phyloP scores from a whole-genome alignment of 1,140 invertebrate species.

The Heliconius melpomene region DNA sequence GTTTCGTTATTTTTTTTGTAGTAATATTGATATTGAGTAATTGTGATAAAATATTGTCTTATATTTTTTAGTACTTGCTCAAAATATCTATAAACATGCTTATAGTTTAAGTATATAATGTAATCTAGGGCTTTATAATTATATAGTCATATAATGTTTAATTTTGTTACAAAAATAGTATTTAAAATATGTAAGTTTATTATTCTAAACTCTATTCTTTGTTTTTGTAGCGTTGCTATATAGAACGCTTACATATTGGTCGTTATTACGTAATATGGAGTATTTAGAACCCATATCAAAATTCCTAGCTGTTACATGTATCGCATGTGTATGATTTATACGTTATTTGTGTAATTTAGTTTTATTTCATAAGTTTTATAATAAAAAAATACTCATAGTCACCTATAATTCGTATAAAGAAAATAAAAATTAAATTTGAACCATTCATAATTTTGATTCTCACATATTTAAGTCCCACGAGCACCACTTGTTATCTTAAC shows the following conservation, averaged over 20 bases:
- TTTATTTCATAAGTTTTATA: constrained; percentile 16
- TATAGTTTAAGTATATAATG: background rate
- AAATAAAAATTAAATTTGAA: background rate
- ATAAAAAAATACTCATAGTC: constrained; percentile 8
- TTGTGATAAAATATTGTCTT: too few species aligned
- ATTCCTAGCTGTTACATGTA: background rate
- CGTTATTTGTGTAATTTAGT: constrained; percentile 10
- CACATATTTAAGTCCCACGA: constrained; percentile 44
- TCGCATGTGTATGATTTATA: constrained; percentile 25
- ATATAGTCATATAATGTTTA: background rate
- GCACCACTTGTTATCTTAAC: constrained; percentile 74
- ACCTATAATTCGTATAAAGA: background rate
- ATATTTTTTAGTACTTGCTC: too few species aligned
- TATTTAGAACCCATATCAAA: background rate
- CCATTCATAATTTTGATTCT: constrained; percentile 14
- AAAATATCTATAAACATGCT: too few species aligned
- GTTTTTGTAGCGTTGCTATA: background rate
- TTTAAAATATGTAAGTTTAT: constrained; percentile 6
- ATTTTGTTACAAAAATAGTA: background rate
- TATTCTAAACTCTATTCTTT: constrained; percentile 22
- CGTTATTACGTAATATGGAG: background rate
- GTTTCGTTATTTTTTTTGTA: too few species aligned
- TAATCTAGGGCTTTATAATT: background rate
- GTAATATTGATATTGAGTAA: too few species aligned
- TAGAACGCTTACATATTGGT: constrained; percentile 11